Evolutionary conservation across 1,140 invertebrate species (phyloP), one percentile per base, ranked within the genome.

Genomic region (Heliothis subflexa): DNA sequence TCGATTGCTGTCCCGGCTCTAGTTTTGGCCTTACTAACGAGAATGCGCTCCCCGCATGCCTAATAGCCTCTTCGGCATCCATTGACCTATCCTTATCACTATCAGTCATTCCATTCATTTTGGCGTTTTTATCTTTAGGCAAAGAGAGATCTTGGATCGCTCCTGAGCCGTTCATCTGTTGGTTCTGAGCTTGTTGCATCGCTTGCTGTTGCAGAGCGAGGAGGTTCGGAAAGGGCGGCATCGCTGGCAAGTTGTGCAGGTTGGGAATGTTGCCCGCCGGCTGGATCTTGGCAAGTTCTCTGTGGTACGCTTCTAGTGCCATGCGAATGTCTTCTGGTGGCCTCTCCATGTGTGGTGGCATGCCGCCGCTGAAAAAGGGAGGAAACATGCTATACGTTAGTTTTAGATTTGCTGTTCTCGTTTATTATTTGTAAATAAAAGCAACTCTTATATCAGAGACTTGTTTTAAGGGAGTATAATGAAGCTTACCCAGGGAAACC

Each of bases 271-370:
- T 95, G 81, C 86, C 95, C 70, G 87, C 95, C 71, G 96, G 96
- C 86, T 98, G 98, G 68, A 99, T 94, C 90, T 98, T 98, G 86
- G 97, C 97, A 10, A 99, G 95, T 92, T 99, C 98, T 52, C 98
- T 96, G 87, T 98, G 98, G 91, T 98, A 98, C n/a, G 98, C 97
- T 83, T 98, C 98, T 13, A 99, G 93, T 0, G 98, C 98, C 95
- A 99, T 95, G 79, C 98, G 96, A 88, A 99, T 98, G 81, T 99
- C 98, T 80, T 96, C 95, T 9, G 94, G 95, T 76, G 95, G 92
- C 45, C 89, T 89, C 84, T 96, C 97, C 70, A 97, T 97, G 79
- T 97, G 96, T 78, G 97, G 97, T 86, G 97, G 96, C 79, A 95
- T 95, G 47, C 93, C 96, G 91, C 94, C 96, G 85, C 97, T 97